Percentiles rank a stretch among this genome's conserved stretches.
Conservation (phyloP, 2,888 invertebrate species). For the Cactoblastis cactorum region DNA sequence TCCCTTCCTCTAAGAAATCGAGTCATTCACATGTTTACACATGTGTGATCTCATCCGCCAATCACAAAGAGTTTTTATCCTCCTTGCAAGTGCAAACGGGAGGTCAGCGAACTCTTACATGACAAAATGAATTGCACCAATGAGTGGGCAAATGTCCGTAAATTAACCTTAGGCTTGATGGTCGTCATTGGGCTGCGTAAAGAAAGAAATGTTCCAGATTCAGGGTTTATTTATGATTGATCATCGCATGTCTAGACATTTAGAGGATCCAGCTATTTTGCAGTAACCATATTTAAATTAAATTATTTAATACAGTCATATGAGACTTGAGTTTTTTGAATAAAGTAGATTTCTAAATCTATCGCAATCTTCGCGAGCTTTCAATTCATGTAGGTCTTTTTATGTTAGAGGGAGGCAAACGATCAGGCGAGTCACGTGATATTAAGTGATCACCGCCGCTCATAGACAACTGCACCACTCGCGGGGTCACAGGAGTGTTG, state of each 20-base stretch:
- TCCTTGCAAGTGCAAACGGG: not conserved
- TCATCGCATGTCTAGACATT: not conserved
- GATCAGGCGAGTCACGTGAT: no score
- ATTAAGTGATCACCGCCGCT: no score
- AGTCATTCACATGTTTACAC: not conserved
- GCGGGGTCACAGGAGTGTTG: no score
- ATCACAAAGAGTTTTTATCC: conserved; percentile 1
- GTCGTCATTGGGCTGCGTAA: not conserved
- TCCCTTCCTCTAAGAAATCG: not conserved
- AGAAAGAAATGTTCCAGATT: not conserved
- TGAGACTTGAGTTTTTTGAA: no score
- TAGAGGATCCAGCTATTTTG: not conserved
- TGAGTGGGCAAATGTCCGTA: not conserved
- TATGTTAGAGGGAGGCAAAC: no score
- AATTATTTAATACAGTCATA: no score
- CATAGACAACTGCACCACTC: no score
- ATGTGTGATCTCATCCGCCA: not conserved
- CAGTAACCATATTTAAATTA: not conserved
- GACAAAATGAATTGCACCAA: conserved; percentile 3
- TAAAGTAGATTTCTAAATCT: no score
- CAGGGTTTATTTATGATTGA: not conserved
- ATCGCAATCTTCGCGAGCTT: no score
- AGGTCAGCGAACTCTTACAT: not conserved
- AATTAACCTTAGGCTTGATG: not conserved
- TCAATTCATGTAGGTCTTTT: no score